phyloP scores from a whole-genome alignment of 2,888 invertebrate genomes.

The Gandaritis pyraliata region DNA sequence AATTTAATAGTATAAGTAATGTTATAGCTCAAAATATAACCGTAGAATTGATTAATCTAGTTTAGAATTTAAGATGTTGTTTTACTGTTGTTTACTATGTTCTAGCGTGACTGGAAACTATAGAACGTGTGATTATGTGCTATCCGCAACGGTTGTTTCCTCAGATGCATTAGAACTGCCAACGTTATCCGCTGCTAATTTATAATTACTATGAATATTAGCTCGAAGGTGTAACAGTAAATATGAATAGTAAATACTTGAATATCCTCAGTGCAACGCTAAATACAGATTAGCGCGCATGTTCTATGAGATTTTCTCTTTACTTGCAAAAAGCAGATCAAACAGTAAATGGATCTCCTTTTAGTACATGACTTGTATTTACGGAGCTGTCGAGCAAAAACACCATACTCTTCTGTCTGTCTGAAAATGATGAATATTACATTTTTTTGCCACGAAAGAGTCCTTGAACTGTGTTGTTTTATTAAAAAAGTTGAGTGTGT shows the following conservation, averaged over 20 bases:
- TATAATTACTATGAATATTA: conserved; percentile 9
- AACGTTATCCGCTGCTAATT: conserved; percentile 28
- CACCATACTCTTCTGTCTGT: too few species aligned
- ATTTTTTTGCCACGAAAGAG: background rate
- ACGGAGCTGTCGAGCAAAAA: too few species aligned
- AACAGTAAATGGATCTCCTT: too few species aligned
- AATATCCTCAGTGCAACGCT: background rate
- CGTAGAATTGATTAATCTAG: too few species aligned
- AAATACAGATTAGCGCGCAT: too few species aligned
- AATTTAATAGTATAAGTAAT: too few species aligned
- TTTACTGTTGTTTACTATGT: conserved; percentile 26
- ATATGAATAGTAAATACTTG: background rate
- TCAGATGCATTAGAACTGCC: conserved; percentile 34
- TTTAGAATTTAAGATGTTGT: background rate
- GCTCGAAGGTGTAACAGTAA: conserved; percentile 5
- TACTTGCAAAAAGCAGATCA: too few species aligned
- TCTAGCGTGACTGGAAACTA: conserved; percentile 56
- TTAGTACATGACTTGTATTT: too few species aligned
- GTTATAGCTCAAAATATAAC: background rate
- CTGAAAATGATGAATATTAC: conserved; percentile 3
- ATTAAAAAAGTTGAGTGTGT: conserved; percentile 2
- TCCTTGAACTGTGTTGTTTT: conserved; percentile 10
- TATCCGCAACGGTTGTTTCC: conserved; percentile 51
- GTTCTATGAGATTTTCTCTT: too few species aligned
- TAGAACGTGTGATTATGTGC: conserved; percentile 60